Evolutionary conservation across 2,888 invertebrate species (phyloP).

Genomic region (Tachystola acroxantha): DNA sequence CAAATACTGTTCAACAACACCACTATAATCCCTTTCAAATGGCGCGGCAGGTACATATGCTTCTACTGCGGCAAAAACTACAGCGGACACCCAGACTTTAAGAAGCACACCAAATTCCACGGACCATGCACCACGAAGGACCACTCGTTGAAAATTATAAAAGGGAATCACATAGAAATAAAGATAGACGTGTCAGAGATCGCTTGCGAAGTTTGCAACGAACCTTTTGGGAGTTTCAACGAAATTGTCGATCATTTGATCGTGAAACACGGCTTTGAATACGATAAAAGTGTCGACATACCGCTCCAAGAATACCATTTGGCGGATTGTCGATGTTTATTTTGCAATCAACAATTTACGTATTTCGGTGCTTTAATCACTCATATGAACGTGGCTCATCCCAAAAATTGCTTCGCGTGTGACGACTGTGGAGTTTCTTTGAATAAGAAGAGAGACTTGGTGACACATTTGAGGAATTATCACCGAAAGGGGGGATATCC

Average conservation of each 20-base stretch:
- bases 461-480: slow-evolving; percentile 40
- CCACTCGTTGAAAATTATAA: slow-evolving; percentile 42
- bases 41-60: slow-evolving; percentile 57
- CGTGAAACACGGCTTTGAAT: slow-evolving; percentile 46
- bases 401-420: slow-evolving; percentile 48
- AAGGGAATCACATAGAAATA: slow-evolving; percentile 47
- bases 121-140: slow-evolving; percentile 43
- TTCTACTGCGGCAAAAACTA: slow-evolving; percentile 56
- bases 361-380: slow-evolving; percentile 49
- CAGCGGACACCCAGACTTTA: slow-evolving; percentile 45
- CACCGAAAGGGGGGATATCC: slow-evolving; percentile 48
- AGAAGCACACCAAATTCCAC: slow-evolving; percentile 55
- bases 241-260: slow-evolving; percentile 57
- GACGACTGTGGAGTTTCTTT: slow-evolving; percentile 51
- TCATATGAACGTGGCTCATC: slow-evolving; percentile 49
- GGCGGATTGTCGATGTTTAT: slow-evolving; percentile 41
- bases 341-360: slow-evolving; percentile 46
- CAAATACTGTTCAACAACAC: slow-evolving; percentile 64
- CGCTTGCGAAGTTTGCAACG: slow-evolving; percentile 50
- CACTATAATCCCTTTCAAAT: slow-evolving; percentile 61
- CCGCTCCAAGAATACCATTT: slow-evolving; percentile 50
- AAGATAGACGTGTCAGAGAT: slow-evolving; percentile 61
- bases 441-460: slow-evolving; percentile 49
- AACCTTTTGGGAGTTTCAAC: slow-evolving; percentile 35
- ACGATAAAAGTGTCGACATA: slow-evolving; percentile 46